Evolutionary conservation across 2,113 vertebrate species (phyloP).

Genomic region (Mesitornis unicolor): DNA sequence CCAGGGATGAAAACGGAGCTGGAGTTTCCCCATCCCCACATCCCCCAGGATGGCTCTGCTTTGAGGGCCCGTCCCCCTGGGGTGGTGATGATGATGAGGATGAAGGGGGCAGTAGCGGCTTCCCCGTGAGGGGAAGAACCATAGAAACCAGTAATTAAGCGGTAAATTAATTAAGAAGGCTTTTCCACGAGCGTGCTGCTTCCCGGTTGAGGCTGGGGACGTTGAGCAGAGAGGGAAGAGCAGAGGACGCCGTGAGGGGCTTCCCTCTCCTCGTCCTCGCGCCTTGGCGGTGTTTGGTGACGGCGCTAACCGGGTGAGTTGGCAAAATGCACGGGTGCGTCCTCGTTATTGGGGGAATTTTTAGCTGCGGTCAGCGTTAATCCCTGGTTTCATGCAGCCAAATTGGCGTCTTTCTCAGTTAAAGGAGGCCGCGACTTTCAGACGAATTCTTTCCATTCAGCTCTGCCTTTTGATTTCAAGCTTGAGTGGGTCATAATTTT

Average conservation of each 20-base stretch:
- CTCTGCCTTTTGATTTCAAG: slow-evolving; percentile 78
- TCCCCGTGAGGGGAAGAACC: too few relatives aligned
- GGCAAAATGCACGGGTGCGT: neutral
- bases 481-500: slow-evolving; percentile 77
- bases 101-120: too few relatives aligned
- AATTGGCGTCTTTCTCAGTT: slow-evolving; percentile 75
- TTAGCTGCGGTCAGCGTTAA: slow-evolving; percentile 59
- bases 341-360: slow-evolving; percentile 47
- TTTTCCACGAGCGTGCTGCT: rapidly evolving
- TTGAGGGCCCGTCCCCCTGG: too few relatives aligned
- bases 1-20: too few relatives aligned
- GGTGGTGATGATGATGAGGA: too few relatives aligned
- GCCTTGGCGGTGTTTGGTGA: neutral
- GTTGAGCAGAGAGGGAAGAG: neutral
- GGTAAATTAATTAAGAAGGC: neutral
- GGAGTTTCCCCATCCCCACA: too few relatives aligned
- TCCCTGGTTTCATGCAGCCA: slow-evolving; percentile 69
- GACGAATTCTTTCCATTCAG: slow-evolving; percentile 71
- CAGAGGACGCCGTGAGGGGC: neutral
- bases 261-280: neutral
- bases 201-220: neutral
- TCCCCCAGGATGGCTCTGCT: too few relatives aligned
- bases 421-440: slow-evolving; percentile 64
- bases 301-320: slow-evolving; percentile 17
- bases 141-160: too few relatives aligned